phyloP scores from a whole-genome alignment of 1,140 invertebrate species.

The Calycopis cecrops region DNA sequence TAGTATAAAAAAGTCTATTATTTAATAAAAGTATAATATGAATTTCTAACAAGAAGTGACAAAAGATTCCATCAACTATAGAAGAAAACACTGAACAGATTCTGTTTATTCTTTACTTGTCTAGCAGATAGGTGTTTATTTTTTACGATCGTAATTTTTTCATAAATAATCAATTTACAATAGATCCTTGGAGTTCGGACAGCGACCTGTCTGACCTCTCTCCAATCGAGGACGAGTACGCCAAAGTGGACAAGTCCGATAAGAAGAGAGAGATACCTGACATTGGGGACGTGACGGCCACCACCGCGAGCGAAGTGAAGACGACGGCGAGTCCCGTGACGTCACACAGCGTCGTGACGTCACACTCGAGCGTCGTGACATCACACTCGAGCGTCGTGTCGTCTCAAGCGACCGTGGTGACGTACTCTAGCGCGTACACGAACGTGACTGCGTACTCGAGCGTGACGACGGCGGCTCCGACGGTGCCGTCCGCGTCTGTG shows the following conservation, averaged over 20 bases:
- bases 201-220: slow-evolving; percentile 65
- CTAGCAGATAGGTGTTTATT: neutral
- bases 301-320: slow-evolving; percentile 27
- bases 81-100: no score
- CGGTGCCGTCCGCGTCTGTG: slow-evolving; percentile 7
- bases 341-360: slow-evolving; percentile 17
- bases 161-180: neutral
- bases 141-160: neutral
- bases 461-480: slow-evolving; percentile 18
- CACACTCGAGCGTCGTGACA: slow-evolving; percentile 9
- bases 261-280: slow-evolving; percentile 54
- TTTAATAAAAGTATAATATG: no score
- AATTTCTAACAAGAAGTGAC: no score
- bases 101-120: neutral
- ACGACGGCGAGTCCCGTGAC: slow-evolving; percentile 17
- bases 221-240: slow-evolving; percentile 64
- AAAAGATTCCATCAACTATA: no score
- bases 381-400: slow-evolving; percentile 6
- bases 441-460: slow-evolving; percentile 18
- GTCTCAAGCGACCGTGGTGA: neutral
- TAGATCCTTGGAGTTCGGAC: slow-evolving; percentile 53
- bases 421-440: slow-evolving; percentile 1
- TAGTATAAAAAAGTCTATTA: no score
- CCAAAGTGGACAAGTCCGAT: slow-evolving; percentile 61
- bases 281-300: slow-evolving; percentile 60